phyloP scores from a whole-genome alignment of 2,888 invertebrate genomes.

The Stenichneumon culpator region DNA sequence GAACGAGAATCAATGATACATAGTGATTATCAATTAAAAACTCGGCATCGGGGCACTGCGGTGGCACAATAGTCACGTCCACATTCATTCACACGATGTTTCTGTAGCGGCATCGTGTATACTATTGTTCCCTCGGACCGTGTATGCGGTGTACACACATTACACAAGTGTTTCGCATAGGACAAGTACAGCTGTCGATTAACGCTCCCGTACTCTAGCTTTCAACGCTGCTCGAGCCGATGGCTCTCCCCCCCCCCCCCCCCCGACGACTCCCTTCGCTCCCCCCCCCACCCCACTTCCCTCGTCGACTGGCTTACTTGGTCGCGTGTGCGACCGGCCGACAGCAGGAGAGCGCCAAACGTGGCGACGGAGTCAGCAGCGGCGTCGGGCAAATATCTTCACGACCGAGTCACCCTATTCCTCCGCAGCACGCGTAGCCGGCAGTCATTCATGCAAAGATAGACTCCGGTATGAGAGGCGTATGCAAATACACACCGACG shows the following conservation, averaged over 20 bases:
- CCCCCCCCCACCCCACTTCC: not conserved
- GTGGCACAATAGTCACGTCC: not conserved
- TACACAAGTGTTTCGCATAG: conserved; percentile 15
- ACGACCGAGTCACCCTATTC: conserved; percentile 39
- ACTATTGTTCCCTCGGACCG: not conserved
- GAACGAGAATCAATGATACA: too few relatives aligned
- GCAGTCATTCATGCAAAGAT: conserved; percentile 36
- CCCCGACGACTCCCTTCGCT: not conserved
- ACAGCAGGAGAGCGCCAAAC: conserved; percentile 26
- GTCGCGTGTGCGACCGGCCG: conserved; percentile 6
- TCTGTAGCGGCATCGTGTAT: not conserved
- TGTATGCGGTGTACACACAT: not conserved
- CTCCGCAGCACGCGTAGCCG: conserved; percentile 28
- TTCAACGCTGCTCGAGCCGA: not conserved
- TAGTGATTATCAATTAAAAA: not conserved
- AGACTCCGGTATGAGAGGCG: conserved; percentile 28
- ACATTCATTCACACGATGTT: conserved; percentile 3
- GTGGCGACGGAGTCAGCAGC: conserved; percentile 21
- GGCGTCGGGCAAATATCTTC: conserved; percentile 30
- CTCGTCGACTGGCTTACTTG: not conserved
- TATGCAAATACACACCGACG: conserved; percentile 33
- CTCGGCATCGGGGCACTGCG: not conserved
- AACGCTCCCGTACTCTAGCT: conserved; percentile 1
- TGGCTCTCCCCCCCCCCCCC: not conserved
- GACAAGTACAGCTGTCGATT: conserved; percentile 28